Evolutionary conservation across 2,888 invertebrate genomes (phyloP).

Genomic region (Agelastica alni): DNA sequence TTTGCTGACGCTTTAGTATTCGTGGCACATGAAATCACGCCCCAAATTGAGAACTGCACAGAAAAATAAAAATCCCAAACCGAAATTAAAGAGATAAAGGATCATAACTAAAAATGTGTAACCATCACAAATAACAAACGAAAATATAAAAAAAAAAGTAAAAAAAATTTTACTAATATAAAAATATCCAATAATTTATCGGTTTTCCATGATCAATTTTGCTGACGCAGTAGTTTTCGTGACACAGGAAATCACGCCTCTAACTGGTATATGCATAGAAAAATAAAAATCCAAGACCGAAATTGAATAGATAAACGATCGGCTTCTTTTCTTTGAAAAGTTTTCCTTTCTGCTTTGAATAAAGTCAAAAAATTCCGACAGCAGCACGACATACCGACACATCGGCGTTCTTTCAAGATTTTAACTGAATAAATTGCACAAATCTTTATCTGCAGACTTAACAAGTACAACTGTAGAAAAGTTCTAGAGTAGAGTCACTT

Average conservation of each 20-base stretch:
- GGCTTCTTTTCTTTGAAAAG: conserved; percentile 9
- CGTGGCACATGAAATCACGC: conserved; percentile 14
- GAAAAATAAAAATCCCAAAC: conserved; percentile 11
- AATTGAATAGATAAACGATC: conserved; percentile 22
- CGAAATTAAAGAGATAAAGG: conserved; percentile 19
- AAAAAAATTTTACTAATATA: no score
- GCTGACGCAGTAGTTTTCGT: conserved; percentile 11
- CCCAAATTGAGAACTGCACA: conserved; percentile 5
- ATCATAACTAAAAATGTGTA: no score
- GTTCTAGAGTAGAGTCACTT: no score
- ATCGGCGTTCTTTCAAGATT: neutral
- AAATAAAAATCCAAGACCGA: conserved; percentile 11
- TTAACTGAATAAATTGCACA: no score
- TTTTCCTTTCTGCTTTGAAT: conserved; percentile 16
- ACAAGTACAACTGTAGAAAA: no score
- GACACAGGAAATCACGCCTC: conserved; percentile 12
- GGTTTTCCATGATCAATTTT: conserved; percentile 3
- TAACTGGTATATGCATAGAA: conserved; percentile 7
- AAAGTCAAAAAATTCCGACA: conserved; percentile 16
- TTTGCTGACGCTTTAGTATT: conserved; percentile 10
- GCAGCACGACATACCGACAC: conserved; percentile 1
- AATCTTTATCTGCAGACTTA: no score
- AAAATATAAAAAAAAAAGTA: no score
- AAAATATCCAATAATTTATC: no score
- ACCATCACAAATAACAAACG: no score